A percentile compares a stretch with the other conserved stretches of the same genome.
These are phyloP conservation scores for Helicoverpa armigera DNA, from an alignment of 1,140 invertebrate species.

Conservation along the genomic window DNA sequence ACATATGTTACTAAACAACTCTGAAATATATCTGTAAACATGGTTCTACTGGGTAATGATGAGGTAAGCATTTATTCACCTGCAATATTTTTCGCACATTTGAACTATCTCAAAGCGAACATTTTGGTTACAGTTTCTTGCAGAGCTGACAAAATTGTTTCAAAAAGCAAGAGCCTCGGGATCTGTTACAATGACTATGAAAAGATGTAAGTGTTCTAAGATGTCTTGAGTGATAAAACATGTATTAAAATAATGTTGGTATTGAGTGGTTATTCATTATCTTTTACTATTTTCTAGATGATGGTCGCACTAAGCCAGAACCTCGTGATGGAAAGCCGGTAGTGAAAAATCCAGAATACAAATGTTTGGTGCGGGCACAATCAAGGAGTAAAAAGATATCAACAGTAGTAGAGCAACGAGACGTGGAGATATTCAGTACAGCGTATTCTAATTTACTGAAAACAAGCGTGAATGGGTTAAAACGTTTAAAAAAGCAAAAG, in stretches of 20 bases:
- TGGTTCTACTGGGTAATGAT: constrained; percentile 90
- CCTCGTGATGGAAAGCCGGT: constrained; percentile 88
- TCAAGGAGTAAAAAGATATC: constrained; percentile 92
- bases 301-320: constrained; percentile 91
- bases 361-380: constrained; percentile 92
- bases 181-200: constrained; percentile 90
- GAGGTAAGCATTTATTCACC: constrained; percentile 82
- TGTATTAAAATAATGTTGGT: neutral
- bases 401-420: constrained; percentile 93
- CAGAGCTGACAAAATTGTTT: constrained; percentile 89
- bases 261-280: neutral
- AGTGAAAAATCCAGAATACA: constrained; percentile 90
- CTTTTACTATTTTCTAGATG: constrained; percentile 87
- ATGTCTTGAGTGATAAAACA: too few species aligned
- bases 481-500: constrained; percentile 94
- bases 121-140: constrained; percentile 88
- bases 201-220: constrained; percentile 89
- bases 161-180: constrained; percentile 88
- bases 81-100: constrained; percentile 14
- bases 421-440: constrained; percentile 95
- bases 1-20: neutral
- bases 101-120: constrained; percentile 17
- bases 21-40: constrained; percentile 67
- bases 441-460: constrained; percentile 94
- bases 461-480: constrained; percentile 95